Conservation (phyloP, 2,797 vertebrate species). For the Onychomys torridus region DNA sequence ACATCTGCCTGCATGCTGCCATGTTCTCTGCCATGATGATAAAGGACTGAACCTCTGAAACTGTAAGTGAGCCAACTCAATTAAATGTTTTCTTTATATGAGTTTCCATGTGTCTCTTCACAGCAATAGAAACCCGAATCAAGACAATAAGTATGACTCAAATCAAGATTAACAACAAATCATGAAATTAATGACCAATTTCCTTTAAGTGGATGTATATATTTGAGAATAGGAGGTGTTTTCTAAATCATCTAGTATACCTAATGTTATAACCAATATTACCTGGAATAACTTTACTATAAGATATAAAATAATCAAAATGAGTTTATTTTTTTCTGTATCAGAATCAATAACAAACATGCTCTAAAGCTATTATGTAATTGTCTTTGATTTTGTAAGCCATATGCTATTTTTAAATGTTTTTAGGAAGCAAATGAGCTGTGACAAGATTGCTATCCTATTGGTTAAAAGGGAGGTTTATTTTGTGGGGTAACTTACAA, state of each 20-base stretch:
- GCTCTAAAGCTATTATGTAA: background rate
- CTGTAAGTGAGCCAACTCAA: background rate
- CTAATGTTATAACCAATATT: background rate
- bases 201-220: background rate
- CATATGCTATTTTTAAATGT: background rate
- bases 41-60: background rate
- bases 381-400: background rate
- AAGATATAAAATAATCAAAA: background rate
- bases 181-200: background rate
- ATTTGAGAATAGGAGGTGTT: background rate
- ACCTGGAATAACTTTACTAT: background rate
- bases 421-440: background rate
- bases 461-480: too few species aligned
- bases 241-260: background rate
- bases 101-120: background rate
- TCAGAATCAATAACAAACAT: background rate
- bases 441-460: background rate
- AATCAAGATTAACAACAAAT: conserved; percentile 43
- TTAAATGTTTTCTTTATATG: background rate
- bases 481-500: too few species aligned
- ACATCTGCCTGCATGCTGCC: background rate
- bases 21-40: background rate
- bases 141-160: background rate
- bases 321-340: background rate
- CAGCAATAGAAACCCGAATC: background rate